Evolutionary conservation across 2,888 invertebrate species (phyloP).

Genomic region (Drosophila affinis): DNA sequence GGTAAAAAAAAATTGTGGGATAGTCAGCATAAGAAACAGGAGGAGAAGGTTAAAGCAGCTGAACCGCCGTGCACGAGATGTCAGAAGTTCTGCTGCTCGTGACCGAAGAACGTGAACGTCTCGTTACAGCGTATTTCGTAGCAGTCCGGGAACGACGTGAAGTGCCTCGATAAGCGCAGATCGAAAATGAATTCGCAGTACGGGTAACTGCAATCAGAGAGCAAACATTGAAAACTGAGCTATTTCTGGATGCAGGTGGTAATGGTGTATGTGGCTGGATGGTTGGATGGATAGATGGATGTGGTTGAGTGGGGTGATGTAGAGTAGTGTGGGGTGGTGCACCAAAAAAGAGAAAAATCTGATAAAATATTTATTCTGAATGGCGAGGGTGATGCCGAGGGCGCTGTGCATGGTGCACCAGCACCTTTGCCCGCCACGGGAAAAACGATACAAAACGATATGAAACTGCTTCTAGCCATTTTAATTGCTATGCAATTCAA

Average conservation of each 20-base stretch:
- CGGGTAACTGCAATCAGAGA: constrained; percentile 72
- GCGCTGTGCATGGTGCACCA: neutral
- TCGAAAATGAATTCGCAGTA: constrained; percentile 83
- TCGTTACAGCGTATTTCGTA: constrained; percentile 82
- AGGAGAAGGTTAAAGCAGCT: too few relatives aligned
- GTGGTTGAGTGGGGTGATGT: too few relatives aligned
- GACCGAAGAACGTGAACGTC: constrained; percentile 78
- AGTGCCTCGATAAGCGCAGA: constrained; percentile 81
- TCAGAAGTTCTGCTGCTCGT: constrained; percentile 48
- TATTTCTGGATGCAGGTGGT: constrained; percentile 6
- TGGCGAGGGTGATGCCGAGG: constrained; percentile 4
- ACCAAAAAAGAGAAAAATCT: constrained; percentile 7
- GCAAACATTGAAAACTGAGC: constrained; percentile 7
- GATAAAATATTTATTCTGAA: constrained; percentile 33
- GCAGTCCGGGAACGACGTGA: constrained; percentile 81
- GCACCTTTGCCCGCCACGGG: neutral
- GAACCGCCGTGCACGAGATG: constrained; percentile 14
- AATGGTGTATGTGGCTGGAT: neutral
- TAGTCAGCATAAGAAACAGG: neutral
- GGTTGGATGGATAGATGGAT: neutral
- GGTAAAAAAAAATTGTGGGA: constrained; percentile 7
- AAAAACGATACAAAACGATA: constrained; percentile 19
- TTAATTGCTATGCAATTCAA: constrained; percentile 72
- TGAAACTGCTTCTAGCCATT: constrained; percentile 58
- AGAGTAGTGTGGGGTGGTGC: neutral